Conservation (phyloP, 2,888 invertebrate species). For the Drosophila hamatofila region DNA sequence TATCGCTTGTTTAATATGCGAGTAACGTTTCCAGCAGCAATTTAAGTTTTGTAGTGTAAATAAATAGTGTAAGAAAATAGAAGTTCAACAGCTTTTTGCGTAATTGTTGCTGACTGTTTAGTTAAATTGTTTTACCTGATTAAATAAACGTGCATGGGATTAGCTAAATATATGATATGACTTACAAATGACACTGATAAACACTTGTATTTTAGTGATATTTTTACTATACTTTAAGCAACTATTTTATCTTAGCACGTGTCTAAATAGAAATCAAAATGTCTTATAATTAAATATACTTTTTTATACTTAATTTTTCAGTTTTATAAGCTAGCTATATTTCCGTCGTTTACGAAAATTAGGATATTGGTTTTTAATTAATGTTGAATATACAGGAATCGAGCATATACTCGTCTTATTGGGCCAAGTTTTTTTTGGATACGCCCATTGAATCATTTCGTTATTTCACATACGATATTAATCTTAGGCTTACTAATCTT, state of each 20-base stretch:
- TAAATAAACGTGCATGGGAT: constrained; percentile 52
- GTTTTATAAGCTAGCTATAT: not conserved
- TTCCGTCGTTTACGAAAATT: not conserved
- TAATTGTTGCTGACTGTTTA: constrained; percentile 38
- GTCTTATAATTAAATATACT: too few relatives aligned
- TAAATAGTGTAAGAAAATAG: not conserved
- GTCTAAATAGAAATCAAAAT: not conserved
- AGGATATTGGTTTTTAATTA: too few relatives aligned
- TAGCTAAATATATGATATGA: constrained; percentile 14
- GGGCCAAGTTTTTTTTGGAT: not conserved
- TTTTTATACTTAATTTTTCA: not conserved
- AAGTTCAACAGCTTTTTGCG: constrained; percentile 30
- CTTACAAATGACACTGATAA: constrained; percentile 18
- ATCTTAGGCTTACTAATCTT: too few relatives aligned
- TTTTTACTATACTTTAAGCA: not conserved
- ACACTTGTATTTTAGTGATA: not conserved
- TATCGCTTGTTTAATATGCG: constrained; percentile 37
- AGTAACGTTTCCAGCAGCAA: constrained; percentile 47
- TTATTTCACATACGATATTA: too few relatives aligned
- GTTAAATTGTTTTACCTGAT: constrained; percentile 23
- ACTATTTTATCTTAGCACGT: not conserved
- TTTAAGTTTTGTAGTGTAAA: constrained; percentile 44
- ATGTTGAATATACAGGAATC: too few relatives aligned
- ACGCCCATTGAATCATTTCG: too few relatives aligned
- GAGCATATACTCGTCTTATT: too few relatives aligned